Evolutionary conservation across 2,888 invertebrate genomes (phyloP).

Genomic region (Xanthia togata): DNA sequence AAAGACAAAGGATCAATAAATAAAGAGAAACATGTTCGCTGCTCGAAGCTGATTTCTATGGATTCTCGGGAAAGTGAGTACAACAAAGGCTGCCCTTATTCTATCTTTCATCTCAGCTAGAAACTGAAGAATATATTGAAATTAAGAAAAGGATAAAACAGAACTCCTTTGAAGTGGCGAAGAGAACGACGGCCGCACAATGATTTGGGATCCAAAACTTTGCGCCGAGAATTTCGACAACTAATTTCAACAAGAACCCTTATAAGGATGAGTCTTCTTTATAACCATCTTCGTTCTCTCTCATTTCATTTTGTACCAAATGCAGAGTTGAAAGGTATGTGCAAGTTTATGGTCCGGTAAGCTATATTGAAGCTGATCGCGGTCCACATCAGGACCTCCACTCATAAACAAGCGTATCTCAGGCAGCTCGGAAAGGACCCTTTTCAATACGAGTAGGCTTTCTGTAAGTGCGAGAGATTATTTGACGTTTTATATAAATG

Average conservation of each 20-base stretch:
- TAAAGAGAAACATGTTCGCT: constrained; percentile 42
- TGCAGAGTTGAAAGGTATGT: constrained; percentile 32
- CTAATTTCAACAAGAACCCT: constrained; percentile 65
- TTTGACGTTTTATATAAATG: constrained; percentile 75
- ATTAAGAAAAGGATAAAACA: constrained; percentile 66
- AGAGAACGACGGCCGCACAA: constrained; percentile 45
- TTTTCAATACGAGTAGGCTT: constrained; percentile 68
- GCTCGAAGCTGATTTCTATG: constrained; percentile 47
- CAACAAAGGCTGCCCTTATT: constrained; percentile 59
- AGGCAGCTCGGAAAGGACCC: constrained; percentile 58
- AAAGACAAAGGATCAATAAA: constrained; percentile 52
- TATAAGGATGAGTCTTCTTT: constrained; percentile 54
- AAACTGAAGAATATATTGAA: constrained; percentile 63
- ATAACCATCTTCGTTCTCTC: constrained; percentile 59
- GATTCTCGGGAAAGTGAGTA: constrained; percentile 40
- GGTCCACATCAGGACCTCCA: constrained; percentile 35
- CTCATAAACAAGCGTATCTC: constrained; percentile 66
- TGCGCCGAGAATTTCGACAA: constrained; percentile 56
- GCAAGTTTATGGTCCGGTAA: constrained; percentile 56
- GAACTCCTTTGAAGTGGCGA: constrained; percentile 63
- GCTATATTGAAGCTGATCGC: constrained; percentile 50
- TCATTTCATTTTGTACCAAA: constrained; percentile 55
- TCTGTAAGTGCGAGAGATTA: constrained; percentile 68
- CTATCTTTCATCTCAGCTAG: constrained; percentile 53
- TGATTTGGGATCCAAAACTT: constrained; percentile 57